These are phyloP conservation scores for Ephestia elutella DNA, from an alignment of 1,140 invertebrate genomes.

Conservation along the genomic window DNA sequence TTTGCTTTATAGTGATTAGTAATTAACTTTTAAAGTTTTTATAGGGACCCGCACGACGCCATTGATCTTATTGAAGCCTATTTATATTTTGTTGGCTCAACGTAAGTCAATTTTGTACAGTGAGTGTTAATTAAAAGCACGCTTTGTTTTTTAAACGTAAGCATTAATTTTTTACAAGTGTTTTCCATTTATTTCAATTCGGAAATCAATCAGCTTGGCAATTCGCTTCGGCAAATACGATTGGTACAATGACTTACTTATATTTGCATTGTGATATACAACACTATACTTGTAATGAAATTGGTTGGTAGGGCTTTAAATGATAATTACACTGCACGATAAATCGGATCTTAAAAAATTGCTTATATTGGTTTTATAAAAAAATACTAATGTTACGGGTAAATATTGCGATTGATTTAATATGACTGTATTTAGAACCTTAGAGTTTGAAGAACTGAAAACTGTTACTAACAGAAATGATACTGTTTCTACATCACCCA, in stretches of 20 bases:
- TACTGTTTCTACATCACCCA: no score
- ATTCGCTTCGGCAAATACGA: neutral
- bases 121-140: slow-evolving; percentile 50
- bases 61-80: slow-evolving; percentile 46
- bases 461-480: no score
- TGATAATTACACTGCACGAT: neutral
- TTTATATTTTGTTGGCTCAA: slow-evolving; percentile 46
- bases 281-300: neutral
- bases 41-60: slow-evolving; percentile 41
- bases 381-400: no score
- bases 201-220: neutral
- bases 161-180: neutral
- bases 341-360: neutral
- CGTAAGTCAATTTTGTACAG: slow-evolving; percentile 45
- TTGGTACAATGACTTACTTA: neutral
- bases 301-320: neutral
- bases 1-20: slow-evolving; percentile 73
- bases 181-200: neutral
- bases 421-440: no score
- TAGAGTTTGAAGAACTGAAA: no score
- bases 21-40: slow-evolving; percentile 66
- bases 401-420: no score
- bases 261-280: neutral
- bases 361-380: no score
- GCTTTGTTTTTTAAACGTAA: slow-evolving; percentile 1